Evolutionary conservation across 2,797 vertebrate species (phyloP).

Genomic region (Gymnopithys bicolor): DNA sequence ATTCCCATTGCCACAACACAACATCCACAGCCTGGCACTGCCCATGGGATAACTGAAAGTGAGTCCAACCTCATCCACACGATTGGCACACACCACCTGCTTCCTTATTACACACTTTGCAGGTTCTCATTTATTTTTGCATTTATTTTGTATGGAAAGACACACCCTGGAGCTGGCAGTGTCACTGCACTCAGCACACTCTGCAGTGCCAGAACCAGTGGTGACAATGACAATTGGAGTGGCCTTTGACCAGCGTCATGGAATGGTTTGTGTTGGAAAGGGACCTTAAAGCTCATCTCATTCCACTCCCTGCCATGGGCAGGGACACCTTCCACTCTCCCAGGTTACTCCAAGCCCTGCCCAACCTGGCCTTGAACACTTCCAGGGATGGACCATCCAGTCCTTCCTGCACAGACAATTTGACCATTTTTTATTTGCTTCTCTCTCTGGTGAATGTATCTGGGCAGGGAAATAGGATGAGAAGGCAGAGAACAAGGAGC

Average conservation of each 20-base stretch:
- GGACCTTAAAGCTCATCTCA: not conserved
- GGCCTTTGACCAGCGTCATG: not conserved
- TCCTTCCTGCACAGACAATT: not conserved
- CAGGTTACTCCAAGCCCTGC: rapidly evolving
- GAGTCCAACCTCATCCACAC: not conserved
- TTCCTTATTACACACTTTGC: not conserved
- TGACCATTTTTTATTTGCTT: not conserved
- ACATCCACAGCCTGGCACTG: not conserved
- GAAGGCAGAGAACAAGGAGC: not conserved
- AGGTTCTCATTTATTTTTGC: not conserved
- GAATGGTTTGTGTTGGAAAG: not conserved
- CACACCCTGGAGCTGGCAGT: not conserved
- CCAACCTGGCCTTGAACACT: not conserved
- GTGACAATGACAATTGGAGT: no score
- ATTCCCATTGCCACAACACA: not conserved
- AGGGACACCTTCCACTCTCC: not conserved
- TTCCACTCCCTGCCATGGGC: rapidly evolving
- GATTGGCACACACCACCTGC: rapidly evolving
- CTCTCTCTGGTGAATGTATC: not conserved
- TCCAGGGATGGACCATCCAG: not conserved
- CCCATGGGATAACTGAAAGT: rapidly evolving
- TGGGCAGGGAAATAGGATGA: not conserved
- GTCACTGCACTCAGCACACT: not conserved
- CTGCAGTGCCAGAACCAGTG: not conserved
- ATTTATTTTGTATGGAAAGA: not conserved